Percentiles rank a stretch among this genome's conserved stretches.
phyloP scores from a whole-genome alignment of 2,113 vertebrate species.

The Vombatus ursinus region DNA sequence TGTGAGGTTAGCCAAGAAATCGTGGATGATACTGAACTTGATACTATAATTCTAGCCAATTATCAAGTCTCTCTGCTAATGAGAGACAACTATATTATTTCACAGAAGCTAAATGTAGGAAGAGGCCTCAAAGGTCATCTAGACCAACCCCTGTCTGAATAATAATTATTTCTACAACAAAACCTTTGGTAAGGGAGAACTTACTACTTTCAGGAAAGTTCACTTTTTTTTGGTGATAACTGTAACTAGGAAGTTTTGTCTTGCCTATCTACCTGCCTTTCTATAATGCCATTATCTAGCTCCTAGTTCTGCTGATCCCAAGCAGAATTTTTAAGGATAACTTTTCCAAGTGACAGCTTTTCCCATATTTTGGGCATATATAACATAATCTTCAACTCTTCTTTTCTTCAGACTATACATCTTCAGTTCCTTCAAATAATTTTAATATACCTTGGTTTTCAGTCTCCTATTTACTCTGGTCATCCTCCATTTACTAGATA shows the following conservation, averaged over 20 bases:
- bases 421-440: neutral
- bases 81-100: neutral
- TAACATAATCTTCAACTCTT: neutral
- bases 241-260: neutral
- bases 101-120: neutral
- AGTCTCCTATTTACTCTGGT: neutral
- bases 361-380: neutral
- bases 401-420: neutral
- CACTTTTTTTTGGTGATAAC: neutral
- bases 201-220: neutral
- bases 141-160: neutral
- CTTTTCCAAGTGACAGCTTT: neutral
- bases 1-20: neutral
- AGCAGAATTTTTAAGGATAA: neutral
- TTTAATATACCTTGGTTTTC: neutral
- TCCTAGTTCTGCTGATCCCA: neutral
- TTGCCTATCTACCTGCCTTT: neutral
- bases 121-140: neutral
- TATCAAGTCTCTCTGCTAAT: neutral
- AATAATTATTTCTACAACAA: neutral
- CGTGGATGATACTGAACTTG: neutral
- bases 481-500: neutral
- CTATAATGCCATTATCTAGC: neutral
- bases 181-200: neutral
- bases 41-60: neutral